These are phyloP conservation scores for Neoitamus cyanurus DNA, from an alignment of 2,888 invertebrate species.

Conservation along the genomic window DNA sequence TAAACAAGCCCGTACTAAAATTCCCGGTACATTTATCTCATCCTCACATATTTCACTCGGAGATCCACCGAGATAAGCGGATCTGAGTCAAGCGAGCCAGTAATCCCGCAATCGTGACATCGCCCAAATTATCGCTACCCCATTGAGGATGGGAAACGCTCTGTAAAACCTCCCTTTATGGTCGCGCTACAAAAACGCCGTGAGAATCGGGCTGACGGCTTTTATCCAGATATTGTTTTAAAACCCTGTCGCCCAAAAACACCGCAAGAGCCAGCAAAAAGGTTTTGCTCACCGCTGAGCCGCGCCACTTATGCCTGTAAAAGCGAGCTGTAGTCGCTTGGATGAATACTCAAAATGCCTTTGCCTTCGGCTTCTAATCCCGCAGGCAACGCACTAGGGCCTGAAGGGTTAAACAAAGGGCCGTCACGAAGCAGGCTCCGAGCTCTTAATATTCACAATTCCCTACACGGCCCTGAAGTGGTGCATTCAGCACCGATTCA, in stretches of 20 bases:
- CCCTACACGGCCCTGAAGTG: background rate
- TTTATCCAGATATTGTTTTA: background rate
- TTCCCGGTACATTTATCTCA: background rate
- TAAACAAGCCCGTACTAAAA: background rate
- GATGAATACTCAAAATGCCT: conserved; percentile 14
- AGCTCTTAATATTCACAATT: background rate
- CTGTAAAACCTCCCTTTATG: background rate
- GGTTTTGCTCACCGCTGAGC: background rate
- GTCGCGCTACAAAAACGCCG: background rate
- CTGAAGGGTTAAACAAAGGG: conserved; percentile 6
- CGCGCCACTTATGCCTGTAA: background rate
- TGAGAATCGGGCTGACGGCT: background rate
- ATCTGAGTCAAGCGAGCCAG: background rate
- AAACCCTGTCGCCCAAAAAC: background rate
- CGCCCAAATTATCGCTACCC: background rate
- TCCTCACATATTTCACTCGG: background rate
- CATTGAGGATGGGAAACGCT: background rate
- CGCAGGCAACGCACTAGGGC: background rate
- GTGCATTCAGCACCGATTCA: background rate
- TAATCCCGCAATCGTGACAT: background rate
- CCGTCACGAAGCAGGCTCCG: background rate
- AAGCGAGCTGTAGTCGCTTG: conserved; percentile 20
- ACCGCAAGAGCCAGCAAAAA: background rate
- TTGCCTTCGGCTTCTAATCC: background rate
- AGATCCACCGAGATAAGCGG: background rate